Percentiles rank a stretch among this genome's conserved stretches.
These are phyloP conservation scores for Geopemphigus sp. DNA, from an alignment of 1,140 invertebrate genomes.

Conservation along the genomic window DNA sequence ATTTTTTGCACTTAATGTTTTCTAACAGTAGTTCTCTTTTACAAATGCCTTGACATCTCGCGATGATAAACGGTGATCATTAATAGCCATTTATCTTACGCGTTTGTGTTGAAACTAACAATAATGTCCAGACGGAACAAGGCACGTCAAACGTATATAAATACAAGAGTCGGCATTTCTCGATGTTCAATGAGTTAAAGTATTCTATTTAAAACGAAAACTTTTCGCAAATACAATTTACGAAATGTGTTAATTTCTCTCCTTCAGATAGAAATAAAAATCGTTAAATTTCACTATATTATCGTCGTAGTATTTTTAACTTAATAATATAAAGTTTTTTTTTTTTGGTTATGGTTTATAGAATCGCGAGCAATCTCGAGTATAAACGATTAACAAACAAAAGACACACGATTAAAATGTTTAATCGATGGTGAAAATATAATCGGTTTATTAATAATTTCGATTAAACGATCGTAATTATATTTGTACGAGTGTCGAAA, in stretches of 20 bases:
- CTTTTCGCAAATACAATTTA: not conserved
- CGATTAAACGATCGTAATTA: not conserved
- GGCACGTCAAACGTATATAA: not conserved
- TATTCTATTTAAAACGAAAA: not conserved
- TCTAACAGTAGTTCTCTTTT: not conserved
- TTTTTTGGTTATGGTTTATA: not conserved
- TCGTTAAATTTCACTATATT: not conserved
- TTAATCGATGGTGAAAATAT: too few species aligned
- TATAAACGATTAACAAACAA: not conserved
- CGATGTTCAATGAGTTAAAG: not conserved
- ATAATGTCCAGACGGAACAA: not conserved
- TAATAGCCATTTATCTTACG: conserved; percentile 14
- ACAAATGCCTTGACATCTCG: not conserved
- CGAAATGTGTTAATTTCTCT: not conserved
- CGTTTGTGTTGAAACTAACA: not conserved
- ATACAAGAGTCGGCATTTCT: not conserved
- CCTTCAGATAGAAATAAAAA: not conserved
- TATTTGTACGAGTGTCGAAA: not conserved
- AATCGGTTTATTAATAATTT: conserved; percentile 14
- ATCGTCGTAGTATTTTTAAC: not conserved
- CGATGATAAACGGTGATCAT: not conserved
- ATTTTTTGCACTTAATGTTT: not conserved
- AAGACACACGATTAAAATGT: not conserved
- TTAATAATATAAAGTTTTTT: not conserved
- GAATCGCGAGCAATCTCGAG: not conserved